Conservation (phyloP, 2,888 invertebrate species). For the Resseliella maxima region DNA sequence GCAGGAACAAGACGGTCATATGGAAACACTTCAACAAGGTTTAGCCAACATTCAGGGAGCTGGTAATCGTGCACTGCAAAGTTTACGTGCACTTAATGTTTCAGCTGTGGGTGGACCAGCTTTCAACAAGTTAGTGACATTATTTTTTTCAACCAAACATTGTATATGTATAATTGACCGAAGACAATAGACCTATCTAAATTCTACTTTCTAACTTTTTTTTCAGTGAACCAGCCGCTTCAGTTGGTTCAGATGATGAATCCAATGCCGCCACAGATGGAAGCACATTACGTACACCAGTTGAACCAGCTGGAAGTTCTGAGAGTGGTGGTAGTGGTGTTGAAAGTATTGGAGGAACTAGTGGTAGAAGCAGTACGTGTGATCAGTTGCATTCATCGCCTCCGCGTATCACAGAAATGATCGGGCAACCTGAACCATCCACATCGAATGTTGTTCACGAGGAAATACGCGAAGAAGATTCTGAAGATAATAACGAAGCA, state of each 20-base stretch:
- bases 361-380: constrained; percentile 93
- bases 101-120: constrained; percentile 55
- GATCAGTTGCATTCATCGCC: constrained; percentile 69
- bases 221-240: constrained; percentile 84
- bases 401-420: constrained; percentile 61
- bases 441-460: constrained; percentile 60
- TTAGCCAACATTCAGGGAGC: constrained; percentile 66
- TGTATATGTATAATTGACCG: too few relatives aligned
- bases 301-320: constrained; percentile 80
- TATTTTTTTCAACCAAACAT: background rate
- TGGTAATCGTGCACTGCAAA: constrained; percentile 66
- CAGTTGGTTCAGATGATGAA: constrained; percentile 92
- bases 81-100: constrained; percentile 66
- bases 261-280: constrained; percentile 96
- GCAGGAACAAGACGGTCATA: constrained; percentile 80
- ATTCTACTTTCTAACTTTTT: background rate
- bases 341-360: constrained; percentile 92
- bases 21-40: constrained; percentile 70
- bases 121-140: constrained; percentile 53
- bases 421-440: constrained; percentile 59
- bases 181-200: too few relatives aligned
- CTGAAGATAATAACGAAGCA: constrained; percentile 64
- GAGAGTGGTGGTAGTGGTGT: constrained; percentile 93
- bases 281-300: constrained; percentile 87
- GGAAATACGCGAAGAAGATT: constrained; percentile 60